These are phyloP conservation scores for human DNA, from an alignment of 2,113 vertebrate species.

Conservation along the genomic window DNA sequence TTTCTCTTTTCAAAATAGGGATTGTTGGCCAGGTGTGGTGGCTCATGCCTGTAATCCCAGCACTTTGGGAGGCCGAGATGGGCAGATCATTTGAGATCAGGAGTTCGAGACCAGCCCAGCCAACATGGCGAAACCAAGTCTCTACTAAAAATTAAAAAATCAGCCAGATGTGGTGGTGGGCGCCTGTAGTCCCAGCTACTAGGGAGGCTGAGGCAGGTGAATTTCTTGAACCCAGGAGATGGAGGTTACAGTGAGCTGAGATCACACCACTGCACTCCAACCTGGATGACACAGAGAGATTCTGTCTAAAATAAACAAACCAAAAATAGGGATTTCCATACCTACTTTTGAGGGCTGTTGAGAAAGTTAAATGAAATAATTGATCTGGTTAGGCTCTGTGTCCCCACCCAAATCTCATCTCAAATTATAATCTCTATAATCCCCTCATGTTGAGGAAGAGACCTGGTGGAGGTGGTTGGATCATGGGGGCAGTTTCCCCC, in stretches of 20 bases:
- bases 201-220: neutral
- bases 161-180: neutral
- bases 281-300: neutral
- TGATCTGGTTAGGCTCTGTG: too few species aligned
- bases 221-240: neutral
- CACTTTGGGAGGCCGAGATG: neutral
- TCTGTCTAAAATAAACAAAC: neutral
- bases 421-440: too few species aligned
- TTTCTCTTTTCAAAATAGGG: neutral
- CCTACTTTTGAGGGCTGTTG: too few species aligned
- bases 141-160: neutral
- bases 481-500: too few species aligned
- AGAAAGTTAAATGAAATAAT: too few species aligned
- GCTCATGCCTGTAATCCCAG: neutral
- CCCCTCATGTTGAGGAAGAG: too few species aligned
- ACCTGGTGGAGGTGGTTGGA: too few species aligned
- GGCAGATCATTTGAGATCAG: neutral
- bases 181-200: neutral
- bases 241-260: neutral
- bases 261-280: neutral
- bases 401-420: too few species aligned
- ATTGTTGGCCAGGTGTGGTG: neutral
- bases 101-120: neutral
- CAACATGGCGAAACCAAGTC: accelerated
- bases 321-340: neutral